A percentile compares a stretch with the other conserved stretches of the same genome.
phyloP scores from a whole-genome alignment of 2,113 vertebrate genomes.

The Sminthopsis crassicaudata region DNA sequence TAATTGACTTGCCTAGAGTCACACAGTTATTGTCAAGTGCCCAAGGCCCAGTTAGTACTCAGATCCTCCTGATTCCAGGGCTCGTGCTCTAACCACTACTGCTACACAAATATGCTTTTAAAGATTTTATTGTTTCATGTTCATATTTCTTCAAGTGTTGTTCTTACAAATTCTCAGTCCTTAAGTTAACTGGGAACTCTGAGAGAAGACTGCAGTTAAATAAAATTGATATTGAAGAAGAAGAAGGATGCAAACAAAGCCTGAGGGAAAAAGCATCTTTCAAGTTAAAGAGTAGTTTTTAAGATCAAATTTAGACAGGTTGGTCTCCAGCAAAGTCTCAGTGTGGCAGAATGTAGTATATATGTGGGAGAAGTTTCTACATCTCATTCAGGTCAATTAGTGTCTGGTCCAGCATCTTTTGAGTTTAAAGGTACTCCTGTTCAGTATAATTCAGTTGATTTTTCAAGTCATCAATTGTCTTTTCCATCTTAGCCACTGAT shows the following conservation, averaged over 20 bases:
- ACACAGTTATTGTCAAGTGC: no score
- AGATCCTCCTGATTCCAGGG: no score
- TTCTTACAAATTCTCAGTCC: slow-evolving; percentile 73
- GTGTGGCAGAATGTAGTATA: slow-evolving; percentile 26
- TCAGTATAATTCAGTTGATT: slow-evolving; percentile 92
- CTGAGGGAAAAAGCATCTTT: slow-evolving; percentile 72
- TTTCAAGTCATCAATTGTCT: slow-evolving; percentile 63
- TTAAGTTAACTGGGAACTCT: slow-evolving; percentile 62
- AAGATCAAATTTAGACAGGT: slow-evolving; percentile 78
- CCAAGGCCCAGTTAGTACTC: no score
- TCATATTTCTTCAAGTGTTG: slow-evolving; percentile 79
- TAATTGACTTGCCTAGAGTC: no score
- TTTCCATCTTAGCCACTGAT: neutral
- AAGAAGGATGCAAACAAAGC: neutral
- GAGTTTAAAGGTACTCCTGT: slow-evolving; percentile 92
- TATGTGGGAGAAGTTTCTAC: slow-evolving; percentile 80
- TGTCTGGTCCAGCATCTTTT: slow-evolving; percentile 94
- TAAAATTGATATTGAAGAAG: slow-evolving; percentile 67
- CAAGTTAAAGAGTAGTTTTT: slow-evolving; percentile 75
- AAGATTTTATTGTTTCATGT: slow-evolving; percentile 78
- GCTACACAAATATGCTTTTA: slow-evolving; percentile 73
- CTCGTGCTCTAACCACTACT: no score
- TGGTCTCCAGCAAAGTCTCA: slow-evolving; percentile 44
- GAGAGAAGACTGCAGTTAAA: slow-evolving; percentile 60
- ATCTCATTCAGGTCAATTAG: slow-evolving; percentile 94